These are phyloP conservation scores for Ichneumoninae sp. DNA, from an alignment of 2,888 invertebrate species.

Conservation along the genomic window DNA sequence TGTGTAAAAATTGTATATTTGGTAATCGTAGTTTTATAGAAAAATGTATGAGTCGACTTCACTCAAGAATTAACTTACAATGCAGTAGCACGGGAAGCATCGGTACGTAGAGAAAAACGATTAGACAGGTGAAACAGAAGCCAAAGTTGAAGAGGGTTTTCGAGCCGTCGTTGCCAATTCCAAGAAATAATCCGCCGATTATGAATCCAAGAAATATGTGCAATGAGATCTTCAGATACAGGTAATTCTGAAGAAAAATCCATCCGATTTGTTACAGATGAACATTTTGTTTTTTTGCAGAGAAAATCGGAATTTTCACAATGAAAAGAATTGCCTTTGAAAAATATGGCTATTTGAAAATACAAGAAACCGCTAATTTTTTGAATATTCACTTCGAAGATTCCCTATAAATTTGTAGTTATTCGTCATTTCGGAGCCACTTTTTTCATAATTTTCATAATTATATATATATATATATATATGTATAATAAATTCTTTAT, in stretches of 20 bases:
- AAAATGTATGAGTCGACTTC: not conserved
- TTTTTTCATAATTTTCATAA: too few relatives aligned
- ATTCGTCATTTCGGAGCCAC: too few relatives aligned
- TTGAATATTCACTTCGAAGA: too few relatives aligned
- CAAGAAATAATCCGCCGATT: constrained; percentile 89
- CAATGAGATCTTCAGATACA: constrained; percentile 89
- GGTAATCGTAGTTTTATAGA: constrained; percentile 13
- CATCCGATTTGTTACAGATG: constrained; percentile 6
- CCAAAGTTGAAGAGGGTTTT: constrained; percentile 94
- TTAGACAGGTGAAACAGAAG: constrained; percentile 92
- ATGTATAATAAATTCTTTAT: too few relatives aligned
- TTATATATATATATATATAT: too few relatives aligned
- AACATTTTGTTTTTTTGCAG: not conserved
- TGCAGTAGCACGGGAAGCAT: constrained; percentile 92
- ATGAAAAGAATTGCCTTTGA: too few relatives aligned
- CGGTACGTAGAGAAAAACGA: constrained; percentile 92
- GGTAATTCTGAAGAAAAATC: constrained; percentile 86
- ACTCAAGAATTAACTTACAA: constrained; percentile 87
- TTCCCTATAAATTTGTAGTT: too few relatives aligned
- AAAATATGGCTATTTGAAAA: too few relatives aligned
- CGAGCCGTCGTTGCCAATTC: constrained; percentile 92
- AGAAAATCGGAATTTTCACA: too few relatives aligned
- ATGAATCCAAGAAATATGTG: constrained; percentile 89
- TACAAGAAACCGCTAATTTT: too few relatives aligned
- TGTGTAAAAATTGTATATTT: not conserved